phyloP scores from a whole-genome alignment of 2,797 vertebrate species.

The Tolypeutes matacus region DNA sequence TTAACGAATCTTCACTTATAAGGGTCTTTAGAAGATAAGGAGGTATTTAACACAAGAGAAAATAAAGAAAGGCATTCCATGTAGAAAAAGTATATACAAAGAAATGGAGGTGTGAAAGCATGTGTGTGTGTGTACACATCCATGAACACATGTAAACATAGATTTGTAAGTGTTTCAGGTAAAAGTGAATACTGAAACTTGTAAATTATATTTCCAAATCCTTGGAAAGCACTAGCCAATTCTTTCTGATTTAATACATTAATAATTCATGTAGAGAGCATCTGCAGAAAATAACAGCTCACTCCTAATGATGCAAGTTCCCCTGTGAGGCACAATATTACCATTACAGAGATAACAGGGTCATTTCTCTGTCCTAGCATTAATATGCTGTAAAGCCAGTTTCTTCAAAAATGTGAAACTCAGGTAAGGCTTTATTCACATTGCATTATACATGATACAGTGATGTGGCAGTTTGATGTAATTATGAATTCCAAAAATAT shows the following conservation, averaged over 20 bases:
- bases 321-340: neutral
- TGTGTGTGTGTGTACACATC: neutral
- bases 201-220: neutral
- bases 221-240: neutral
- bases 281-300: slow-evolving; percentile 37
- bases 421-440: neutral
- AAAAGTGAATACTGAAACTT: neutral
- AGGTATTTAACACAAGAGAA: neutral
- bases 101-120: neutral
- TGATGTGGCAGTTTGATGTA: too few relatives aligned
- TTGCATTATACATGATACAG: slow-evolving; percentile 32
- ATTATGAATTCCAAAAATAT: too few relatives aligned
- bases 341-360: neutral
- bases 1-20: neutral
- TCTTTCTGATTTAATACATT: slow-evolving; percentile 32
- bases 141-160: neutral
- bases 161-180: neutral
- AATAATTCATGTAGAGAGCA: slow-evolving; percentile 22
- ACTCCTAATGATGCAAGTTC: slow-evolving; percentile 17
- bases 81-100: neutral
- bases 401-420: slow-evolving; percentile 31
- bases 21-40: neutral
- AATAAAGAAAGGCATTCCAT: neutral
- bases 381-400: neutral
- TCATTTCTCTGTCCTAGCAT: slow-evolving; percentile 31